Conservation (phyloP, 2,888 invertebrate genomes). For the Malthinus flaveolus region DNA sequence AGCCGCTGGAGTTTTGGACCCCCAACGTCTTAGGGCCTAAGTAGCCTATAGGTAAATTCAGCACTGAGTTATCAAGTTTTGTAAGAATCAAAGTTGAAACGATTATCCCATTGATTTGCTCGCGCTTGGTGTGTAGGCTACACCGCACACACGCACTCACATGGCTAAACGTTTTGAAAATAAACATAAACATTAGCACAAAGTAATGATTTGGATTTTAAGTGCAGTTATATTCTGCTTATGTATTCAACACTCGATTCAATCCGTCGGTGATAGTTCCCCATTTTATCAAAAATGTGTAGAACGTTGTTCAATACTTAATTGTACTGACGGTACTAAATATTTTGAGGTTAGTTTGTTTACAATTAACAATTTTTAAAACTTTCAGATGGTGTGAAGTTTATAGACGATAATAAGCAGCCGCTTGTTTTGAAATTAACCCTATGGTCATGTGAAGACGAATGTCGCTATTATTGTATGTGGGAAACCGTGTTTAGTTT, state of each 20-base stretch:
- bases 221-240: slow-evolving; percentile 1
- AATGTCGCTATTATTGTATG: slow-evolving; percentile 91
- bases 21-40: too few species aligned
- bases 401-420: slow-evolving; percentile 36
- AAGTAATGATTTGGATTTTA: slow-evolving; percentile 2
- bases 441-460: slow-evolving; percentile 82
- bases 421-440: slow-evolving; percentile 52
- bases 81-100: too few species aligned
- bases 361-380: neutral
- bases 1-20: too few species aligned
- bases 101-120: too few species aligned
- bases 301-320: slow-evolving; percentile 53
- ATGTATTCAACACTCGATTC: slow-evolving; percentile 11
- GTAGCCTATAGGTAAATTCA: too few species aligned
- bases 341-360: slow-evolving; percentile 10
- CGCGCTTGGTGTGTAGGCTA: too few species aligned
- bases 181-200: too few species aligned
- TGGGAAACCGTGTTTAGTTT: slow-evolving; percentile 88
- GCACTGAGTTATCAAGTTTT: too few species aligned
- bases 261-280: slow-evolving; percentile 59
- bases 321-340: slow-evolving; percentile 59
- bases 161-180: too few species aligned
- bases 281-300: slow-evolving; percentile 61
- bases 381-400: slow-evolving; percentile 39
- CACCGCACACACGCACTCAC: too few species aligned